Evolutionary conservation across 2,888 invertebrate genomes (phyloP), one percentile per base, ranked within the genome.

Genomic region (Tenthredo mesomela): DNA sequence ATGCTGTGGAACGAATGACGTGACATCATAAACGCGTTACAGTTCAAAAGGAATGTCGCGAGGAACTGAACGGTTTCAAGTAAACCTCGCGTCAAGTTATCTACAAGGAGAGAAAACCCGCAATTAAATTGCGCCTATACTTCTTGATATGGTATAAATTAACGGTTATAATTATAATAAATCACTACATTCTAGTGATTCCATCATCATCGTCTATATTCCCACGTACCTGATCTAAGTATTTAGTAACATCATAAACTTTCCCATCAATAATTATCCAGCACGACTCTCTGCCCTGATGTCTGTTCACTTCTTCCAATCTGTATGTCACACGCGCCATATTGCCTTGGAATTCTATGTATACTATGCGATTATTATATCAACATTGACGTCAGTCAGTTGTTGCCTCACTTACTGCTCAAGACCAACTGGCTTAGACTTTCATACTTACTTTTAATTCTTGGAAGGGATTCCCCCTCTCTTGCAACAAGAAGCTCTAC

Each of bases 171-270:
- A 54, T 54, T 54, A n/a, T 54, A n/a, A 25, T 12, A n/a, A 61
- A 61, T 10, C 7, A 7, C n/a, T n/a, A n/a, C 7, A 12, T 12
- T 15, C 47, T 18, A n/a, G 4, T 12, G 25, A 54, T n/a, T 50
- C 12, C 10, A 61, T 61, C 25, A 12, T 61, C 25, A 12, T 61
- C 12, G 18, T 18, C 29, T 33, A 33, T 67, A 47, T 47, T 47
- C 47, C 47, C 4, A 77, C 77, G 21, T 71, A 85, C 84, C 82
- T 85, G 50, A 37, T 85, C 80, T 7, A 85, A 15, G 29, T 85
- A 85, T n/a, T 85, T 71, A 33, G 84, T 85, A 37, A 85, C 84
- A 54, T 85, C 84, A 43, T 85, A 85, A 15, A 85, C 84, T 77
- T 85, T 85, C 58, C 78, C 78, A 40, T 58, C 50, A 21, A 85